Conservation (phyloP, 2,113 vertebrate genomes). For the Pipra filicauda region DNA sequence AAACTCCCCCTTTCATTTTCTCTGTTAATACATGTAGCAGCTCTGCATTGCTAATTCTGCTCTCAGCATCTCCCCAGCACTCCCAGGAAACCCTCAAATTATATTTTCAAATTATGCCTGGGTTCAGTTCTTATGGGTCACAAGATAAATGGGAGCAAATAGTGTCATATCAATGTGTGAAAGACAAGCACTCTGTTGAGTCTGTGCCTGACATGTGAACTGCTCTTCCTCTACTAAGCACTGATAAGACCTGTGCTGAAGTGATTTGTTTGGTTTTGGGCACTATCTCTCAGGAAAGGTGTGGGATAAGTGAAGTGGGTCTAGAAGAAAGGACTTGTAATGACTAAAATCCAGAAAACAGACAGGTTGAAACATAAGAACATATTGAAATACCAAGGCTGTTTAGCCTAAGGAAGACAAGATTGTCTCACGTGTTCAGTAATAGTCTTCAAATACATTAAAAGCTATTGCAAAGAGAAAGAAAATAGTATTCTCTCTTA, state of each 20-base stretch:
- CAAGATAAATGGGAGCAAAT: background rate
- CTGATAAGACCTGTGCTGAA: background rate
- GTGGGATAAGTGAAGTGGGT: background rate
- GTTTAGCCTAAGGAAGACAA: background rate
- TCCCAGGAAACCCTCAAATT: background rate
- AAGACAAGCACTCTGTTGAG: background rate
- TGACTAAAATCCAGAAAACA: background rate
- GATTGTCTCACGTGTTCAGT: accelerated
- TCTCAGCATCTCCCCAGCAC: background rate
- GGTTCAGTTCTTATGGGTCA: background rate
- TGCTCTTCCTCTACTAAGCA: background rate
- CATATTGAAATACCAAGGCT: background rate
- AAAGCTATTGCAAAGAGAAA: background rate
- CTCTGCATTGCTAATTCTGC: background rate
- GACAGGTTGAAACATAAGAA: background rate
- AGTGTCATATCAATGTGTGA: background rate
- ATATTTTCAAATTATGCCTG: background rate
- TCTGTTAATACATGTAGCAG: background rate
- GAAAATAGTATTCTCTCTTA: background rate
- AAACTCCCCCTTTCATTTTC: background rate
- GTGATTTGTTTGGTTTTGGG: background rate
- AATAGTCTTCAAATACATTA: background rate
- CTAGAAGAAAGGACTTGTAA: background rate
- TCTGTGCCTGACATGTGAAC: background rate
- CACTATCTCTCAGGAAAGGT: background rate